Evolutionary conservation across 2,113 vertebrate genomes (phyloP).

Genomic region (Chaetura pelagica): DNA sequence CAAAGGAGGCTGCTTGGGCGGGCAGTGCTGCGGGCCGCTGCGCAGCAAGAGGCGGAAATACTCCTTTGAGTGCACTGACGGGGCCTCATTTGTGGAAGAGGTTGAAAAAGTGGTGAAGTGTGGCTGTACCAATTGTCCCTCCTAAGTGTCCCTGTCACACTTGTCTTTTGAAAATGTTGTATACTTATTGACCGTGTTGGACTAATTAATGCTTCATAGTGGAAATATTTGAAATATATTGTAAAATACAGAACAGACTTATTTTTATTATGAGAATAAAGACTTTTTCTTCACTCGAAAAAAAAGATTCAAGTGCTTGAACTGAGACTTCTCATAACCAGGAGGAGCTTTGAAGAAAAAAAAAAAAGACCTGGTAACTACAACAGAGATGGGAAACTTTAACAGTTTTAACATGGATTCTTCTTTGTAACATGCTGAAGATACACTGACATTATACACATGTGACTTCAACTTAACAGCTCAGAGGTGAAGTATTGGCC

Average conservation of each 20-base stretch:
- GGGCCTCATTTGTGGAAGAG: conserved; percentile 95
- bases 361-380: conserved; percentile 42
- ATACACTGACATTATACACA: conserved; percentile 49
- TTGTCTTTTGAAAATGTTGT: conserved; percentile 65
- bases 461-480: conserved; percentile 2
- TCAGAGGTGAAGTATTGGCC: conserved; percentile 7
- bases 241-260: conserved; percentile 99
- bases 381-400: conserved; percentile 41
- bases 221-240: conserved; percentile 99
- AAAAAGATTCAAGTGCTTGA: conserved; percentile 76
- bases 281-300: conserved; percentile 85
- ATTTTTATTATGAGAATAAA: conserved; percentile 99
- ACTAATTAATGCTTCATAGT: conserved; percentile 92
- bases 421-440: conserved; percentile 62
- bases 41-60: conserved; percentile 98
- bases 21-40: conserved; percentile 91
- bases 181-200: conserved; percentile 83
- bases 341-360: conserved; percentile 70
- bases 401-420: conserved; percentile 43
- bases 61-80: conserved; percentile 96
- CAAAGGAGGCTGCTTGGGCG: conserved; percentile 84
- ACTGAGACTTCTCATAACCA: conserved; percentile 72
- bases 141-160: conserved; percentile 76
- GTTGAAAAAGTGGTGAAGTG: conserved; percentile 98
- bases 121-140: conserved; percentile 91